Conservation (phyloP, 2,888 invertebrate genomes). For the Tholera decimalis region DNA sequence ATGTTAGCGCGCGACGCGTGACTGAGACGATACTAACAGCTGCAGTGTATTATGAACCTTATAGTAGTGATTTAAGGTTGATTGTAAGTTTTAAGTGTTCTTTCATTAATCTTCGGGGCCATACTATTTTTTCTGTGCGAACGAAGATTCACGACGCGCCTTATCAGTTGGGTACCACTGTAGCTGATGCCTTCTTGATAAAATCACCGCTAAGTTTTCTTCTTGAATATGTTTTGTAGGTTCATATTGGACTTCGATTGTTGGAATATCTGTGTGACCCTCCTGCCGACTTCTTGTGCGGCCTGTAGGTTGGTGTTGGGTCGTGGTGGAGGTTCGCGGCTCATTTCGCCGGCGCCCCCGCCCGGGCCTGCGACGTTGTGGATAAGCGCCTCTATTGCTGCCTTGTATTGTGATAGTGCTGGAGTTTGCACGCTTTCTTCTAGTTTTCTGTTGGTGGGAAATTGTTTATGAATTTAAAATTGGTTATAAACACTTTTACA, state of each 20-base stretch:
- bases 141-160: too few relatives aligned
- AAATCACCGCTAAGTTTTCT: constrained; percentile 80
- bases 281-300: constrained; percentile 86
- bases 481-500: too few relatives aligned
- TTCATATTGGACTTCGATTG: constrained; percentile 88
- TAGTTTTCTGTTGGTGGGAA: constrained; percentile 76
- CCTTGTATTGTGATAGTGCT: constrained; percentile 79
- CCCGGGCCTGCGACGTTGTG: constrained; percentile 75
- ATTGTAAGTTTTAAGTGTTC: too few relatives aligned
- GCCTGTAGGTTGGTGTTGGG: constrained; percentile 78
- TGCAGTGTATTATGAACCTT: too few relatives aligned
- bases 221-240: constrained; percentile 88
- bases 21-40: too few relatives aligned
- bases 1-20: too few relatives aligned
- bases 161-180: too few relatives aligned
- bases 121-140: too few relatives aligned
- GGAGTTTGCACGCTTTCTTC: constrained; percentile 84
- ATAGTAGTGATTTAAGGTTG: too few relatives aligned
- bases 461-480: not conserved
- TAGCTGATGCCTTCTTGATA: not conserved
- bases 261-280: constrained; percentile 89
- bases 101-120: too few relatives aligned
- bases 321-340: constrained; percentile 68
- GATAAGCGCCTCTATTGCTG: constrained; percentile 83
- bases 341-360: constrained; percentile 45